Evolutionary conservation across 2,888 invertebrate species (phyloP), one percentile per base, ranked within the genome.

Genomic region (Ceriagrion tenellum): DNA sequence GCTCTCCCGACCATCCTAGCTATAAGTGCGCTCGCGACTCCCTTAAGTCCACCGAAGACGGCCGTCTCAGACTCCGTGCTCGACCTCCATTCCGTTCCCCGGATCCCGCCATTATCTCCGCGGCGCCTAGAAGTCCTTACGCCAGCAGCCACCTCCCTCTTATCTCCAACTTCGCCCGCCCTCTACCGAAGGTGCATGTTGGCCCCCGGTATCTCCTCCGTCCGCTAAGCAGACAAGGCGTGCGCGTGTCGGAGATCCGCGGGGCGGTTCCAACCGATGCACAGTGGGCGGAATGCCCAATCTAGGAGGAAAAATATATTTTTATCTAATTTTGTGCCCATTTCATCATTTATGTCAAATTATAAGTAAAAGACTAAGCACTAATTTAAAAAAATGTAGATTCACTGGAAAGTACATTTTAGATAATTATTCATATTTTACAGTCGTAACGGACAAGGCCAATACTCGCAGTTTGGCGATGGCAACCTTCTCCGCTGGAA

Each of bases 21-120:
- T 26, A 40, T 93, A 93, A 93, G 93, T 93, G 74, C 74, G 93
- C 69, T 40, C 93, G 69, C 93, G 69, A 93, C 47, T 93, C 69
- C 69, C 69, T 69, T 47, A 4, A 93, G 93, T 74, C 93, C 47
- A 93, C 69, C 74, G 93, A 93, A 93, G 69, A 91, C 40, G 91
- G 69, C 69, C 93, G 55, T 26, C n/a, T 40, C 55, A 81, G 40
- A 47, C 26, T n/a, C 93, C 93, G 47, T 93, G n/a, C 81, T 56
- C 35, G 93, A 93, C 93, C 40, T 63, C 63, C 93, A 69, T 93
- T 93, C 40, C 40, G 69, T 55, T 40, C 74, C 93, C 47, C n/a
- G 23, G 47, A 74, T 40, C 47, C 40, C 93, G 55, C 47, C 93
- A 63, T 47, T 63, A 63, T 93, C 69, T 1, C 55, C 55, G 20